Evolutionary conservation across 2,888 invertebrate species (phyloP).

Genomic region (Eristalinus aeneus): DNA sequence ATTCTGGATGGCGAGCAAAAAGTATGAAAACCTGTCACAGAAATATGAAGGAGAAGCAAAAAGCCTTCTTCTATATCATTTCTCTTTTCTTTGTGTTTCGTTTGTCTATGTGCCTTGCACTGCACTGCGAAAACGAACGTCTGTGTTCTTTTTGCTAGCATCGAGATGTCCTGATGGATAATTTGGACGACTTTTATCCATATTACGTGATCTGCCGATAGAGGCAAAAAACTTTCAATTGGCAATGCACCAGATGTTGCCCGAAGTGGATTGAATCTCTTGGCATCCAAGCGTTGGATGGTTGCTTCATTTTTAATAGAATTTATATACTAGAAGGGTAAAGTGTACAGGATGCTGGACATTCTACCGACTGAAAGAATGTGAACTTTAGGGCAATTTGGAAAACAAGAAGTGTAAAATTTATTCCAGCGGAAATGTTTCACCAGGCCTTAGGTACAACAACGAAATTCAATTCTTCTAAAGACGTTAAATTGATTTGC

Average conservation of each 20-base stretch:
- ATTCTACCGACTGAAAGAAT: neutral
- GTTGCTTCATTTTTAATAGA: neutral
- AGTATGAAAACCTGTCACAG: slow-evolving; percentile 42
- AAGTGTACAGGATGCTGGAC: neutral
- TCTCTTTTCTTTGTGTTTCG: slow-evolving; percentile 27
- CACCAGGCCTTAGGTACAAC: too few species aligned
- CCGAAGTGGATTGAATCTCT: slow-evolving; percentile 43
- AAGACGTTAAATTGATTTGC: too few species aligned
- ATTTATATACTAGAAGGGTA: neutral
- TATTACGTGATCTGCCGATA: slow-evolving; percentile 51
- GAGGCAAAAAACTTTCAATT: slow-evolving; percentile 22
- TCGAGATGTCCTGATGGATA: slow-evolving; percentile 36
- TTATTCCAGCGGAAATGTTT: too few species aligned
- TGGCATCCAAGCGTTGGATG: neutral
- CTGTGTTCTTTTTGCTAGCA: slow-evolving; percentile 13
- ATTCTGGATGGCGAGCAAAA: slow-evolving; percentile 1
- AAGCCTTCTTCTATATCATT: neutral
- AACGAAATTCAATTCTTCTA: too few species aligned
- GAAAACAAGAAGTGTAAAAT: too few species aligned
- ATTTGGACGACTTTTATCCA: slow-evolving; percentile 34
- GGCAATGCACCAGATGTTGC: slow-evolving; percentile 26
- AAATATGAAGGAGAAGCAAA: slow-evolving; percentile 23
- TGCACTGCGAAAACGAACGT: slow-evolving; percentile 38
- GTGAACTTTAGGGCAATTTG: neutral
- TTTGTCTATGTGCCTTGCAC: slow-evolving; percentile 45